Base-by-base conservation (phyloP, 2,797 vertebrate species). In the Muraenolepis orangiensis region DNA sequence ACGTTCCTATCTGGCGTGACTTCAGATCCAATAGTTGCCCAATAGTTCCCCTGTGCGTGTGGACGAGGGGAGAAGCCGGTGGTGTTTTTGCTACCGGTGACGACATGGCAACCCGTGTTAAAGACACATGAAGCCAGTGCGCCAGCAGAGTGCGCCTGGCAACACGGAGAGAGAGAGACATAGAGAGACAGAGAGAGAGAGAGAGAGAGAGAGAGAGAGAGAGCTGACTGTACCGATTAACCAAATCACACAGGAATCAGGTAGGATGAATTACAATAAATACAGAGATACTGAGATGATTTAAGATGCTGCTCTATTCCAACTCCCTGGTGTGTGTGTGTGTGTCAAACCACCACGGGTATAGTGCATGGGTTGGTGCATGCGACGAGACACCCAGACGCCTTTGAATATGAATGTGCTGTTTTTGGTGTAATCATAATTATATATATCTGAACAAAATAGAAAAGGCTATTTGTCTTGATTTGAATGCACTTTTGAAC, bases 31-130 rank as follows among this genome's bases (percentile, higher is more conserved):
- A 16, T 4, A 14, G 42, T 6, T 20, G 18, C 18, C 20, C 42
- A 51, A 18, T 18, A 46, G 42, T 6, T 28, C 26, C 23, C 61
- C n/a, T 66, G 11, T 28, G 6, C 23, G 61, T 66, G n/a, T 23
- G n/a, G 7, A 2, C 30, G 4, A 12, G 51, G n/a, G n/a, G 28
- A 73, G 77, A 61, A 78, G 38, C 69, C n/a, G 70, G 69, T 36
- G 81, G 1, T 75, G 57, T 82, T 81, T 85, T 83, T 77, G 74
- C 28, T 78, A 26, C 71, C 77, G 74, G 51, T 75, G 72, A 86
- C 81, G 72, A 86, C 81, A 90, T 91, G 90, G 91, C 91, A 91
- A 89, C 91, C 87, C 85, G 66, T 28, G 78, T 90, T 88, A 86
- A 89, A 90, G 90, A 69, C 86, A 85, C 88, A 90, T 79, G 80